Evolutionary conservation across 2,888 invertebrate species (phyloP).

Genomic region (Cheilosia grossa): DNA sequence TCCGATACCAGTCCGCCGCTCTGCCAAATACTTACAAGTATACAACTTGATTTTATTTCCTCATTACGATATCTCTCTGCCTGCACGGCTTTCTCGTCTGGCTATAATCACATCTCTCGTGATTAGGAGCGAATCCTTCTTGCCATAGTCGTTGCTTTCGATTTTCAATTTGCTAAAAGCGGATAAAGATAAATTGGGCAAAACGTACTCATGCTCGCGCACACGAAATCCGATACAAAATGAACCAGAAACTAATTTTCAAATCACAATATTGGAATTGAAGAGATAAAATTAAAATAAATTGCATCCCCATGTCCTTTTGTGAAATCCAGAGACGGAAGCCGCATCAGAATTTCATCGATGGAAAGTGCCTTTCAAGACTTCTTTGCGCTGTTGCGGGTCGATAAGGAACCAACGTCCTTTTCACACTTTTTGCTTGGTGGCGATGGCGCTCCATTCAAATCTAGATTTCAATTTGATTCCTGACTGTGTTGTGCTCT

Average conservation of each 20-base stretch:
- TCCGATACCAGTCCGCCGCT: conserved; percentile 11
- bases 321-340: not conserved
- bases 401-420: conserved; percentile 45
- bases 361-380: not conserved
- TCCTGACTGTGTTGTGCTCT: conserved; percentile 25
- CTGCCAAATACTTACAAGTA: conserved; percentile 27
- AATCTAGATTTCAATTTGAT: conserved; percentile 69
- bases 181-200: conserved; percentile 49
- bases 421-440: conserved; percentile 17
- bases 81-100: conserved; percentile 9
- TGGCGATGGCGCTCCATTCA: conserved; percentile 30
- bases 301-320: conserved; percentile 47
- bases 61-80: conserved; percentile 25
- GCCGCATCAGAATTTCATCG: conserved; percentile 6
- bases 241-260: conserved; percentile 67
- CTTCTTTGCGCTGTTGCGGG: conserved; percentile 22
- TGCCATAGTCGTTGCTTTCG: not conserved
- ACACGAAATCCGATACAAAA: conserved; percentile 13
- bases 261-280: conserved; percentile 68
- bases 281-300: conserved; percentile 66
- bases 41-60: conserved; percentile 60
- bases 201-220: not conserved
- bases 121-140: conserved; percentile 40
- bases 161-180: conserved; percentile 21
- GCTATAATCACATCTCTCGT: conserved; percentile 41